phyloP scores from a whole-genome alignment of 2,113 vertebrate genomes.

The Rhynchomys soricoides region DNA sequence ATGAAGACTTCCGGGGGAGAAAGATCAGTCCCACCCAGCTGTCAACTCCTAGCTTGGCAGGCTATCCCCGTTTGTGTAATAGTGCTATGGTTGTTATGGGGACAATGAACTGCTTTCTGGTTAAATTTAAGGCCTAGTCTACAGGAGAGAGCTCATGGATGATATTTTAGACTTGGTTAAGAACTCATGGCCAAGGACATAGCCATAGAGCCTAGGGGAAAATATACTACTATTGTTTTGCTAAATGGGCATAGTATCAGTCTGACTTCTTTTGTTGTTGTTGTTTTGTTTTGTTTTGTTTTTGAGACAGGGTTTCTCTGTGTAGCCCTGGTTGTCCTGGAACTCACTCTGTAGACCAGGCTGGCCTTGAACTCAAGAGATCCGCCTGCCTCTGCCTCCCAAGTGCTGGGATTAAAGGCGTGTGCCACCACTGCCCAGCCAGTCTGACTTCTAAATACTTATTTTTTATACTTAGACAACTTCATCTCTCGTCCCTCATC shows the following conservation, averaged over 20 bases:
- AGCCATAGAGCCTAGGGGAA: not conserved
- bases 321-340: too few species aligned
- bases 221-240: not conserved
- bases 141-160: not conserved
- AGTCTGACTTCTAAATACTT: not conserved
- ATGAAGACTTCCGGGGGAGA: not conserved
- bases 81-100: not conserved
- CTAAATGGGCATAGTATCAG: not conserved
- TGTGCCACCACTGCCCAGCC: too few species aligned
- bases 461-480: not conserved
- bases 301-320: too few species aligned
- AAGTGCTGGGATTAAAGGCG: too few species aligned
- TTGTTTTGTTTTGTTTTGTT: too few species aligned
- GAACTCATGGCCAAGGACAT: not conserved
- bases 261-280: not conserved
- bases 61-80: not conserved
- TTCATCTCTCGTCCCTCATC: not conserved
- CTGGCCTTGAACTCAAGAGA: too few species aligned
- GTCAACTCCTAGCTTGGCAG: not conserved
- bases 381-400: too few species aligned
- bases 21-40: not conserved
- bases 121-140: not conserved
- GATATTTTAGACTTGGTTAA: not conserved
- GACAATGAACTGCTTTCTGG: not conserved
- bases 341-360: too few species aligned